A percentile compares a stretch with the other conserved stretches of the same genome.
phyloP scores from a whole-genome alignment of 2,113 vertebrate genomes.

The Mystacornis crossleyi region DNA sequence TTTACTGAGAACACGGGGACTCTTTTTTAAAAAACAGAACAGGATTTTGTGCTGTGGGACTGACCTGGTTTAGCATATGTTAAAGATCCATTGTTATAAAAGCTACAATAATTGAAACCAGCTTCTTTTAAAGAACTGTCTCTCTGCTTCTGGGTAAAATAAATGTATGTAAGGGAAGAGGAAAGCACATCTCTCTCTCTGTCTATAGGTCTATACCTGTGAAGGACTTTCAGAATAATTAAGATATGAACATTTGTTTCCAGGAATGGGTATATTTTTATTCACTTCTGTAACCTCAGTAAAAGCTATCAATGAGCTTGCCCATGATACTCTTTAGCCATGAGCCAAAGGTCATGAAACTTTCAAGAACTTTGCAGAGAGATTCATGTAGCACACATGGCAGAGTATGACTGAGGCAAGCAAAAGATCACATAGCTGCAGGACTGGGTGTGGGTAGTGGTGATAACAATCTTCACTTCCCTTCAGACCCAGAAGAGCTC shows the following conservation, averaged over 20 bases:
- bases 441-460: background rate
- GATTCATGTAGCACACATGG: background rate
- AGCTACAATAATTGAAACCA: background rate
- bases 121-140: background rate
- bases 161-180: background rate
- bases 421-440: background rate
- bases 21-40: background rate
- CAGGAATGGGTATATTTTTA: background rate
- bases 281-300: background rate
- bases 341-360: background rate
- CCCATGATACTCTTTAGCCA: background rate
- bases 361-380: background rate
- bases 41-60: background rate
- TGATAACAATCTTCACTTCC: background rate
- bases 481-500: background rate
- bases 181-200: background rate
- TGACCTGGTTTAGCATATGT: background rate
- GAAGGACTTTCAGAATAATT: background rate
- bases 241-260: background rate
- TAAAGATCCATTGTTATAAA: background rate
- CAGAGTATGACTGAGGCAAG: background rate
- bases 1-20: background rate
- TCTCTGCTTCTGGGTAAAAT: background rate
- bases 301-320: background rate
- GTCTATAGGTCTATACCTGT: background rate